Evolutionary conservation across 1,140 invertebrate genomes (phyloP), one percentile per base, ranked within the genome.

Genomic region (Bathynomus jamesi): DNA sequence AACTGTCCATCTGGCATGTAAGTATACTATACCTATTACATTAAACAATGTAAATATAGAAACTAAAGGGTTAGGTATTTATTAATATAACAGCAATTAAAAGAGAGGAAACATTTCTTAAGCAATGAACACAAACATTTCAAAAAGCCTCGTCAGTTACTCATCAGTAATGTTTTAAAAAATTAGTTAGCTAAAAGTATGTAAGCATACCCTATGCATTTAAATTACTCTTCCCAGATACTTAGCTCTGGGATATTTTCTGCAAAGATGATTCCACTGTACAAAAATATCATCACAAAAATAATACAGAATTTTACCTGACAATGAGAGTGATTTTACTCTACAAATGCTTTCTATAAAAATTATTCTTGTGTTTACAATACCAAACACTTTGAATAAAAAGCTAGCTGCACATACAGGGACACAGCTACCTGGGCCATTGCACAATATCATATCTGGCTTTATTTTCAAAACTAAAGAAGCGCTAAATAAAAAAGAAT

Each of bases 321-420:
- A 90, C 8, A 99, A 81, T 4, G 96, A 99, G 11, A 98, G 83
- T 25, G 87, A 89, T 79, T 91, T 87, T 0, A 97, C 94, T 78
- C 96, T 85, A 80, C 96, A 99, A 78, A 96, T 89, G 81, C 95
- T 98, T 84, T 99, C 96, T 63, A 98, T 85, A 83, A 94, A 99
- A 30, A 98, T 85, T 69, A 97, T 91, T 80, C 86, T 89, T 71
- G 86, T 88, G 72, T 90, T 84, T 28, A 84, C 0, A 91, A 79
- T 28, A 88, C 80, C 84, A 89, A 87, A 70, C 87, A 84, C 0
- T 89, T n/a, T 80, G 89, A 78, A 13, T 13, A 80, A 31, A 65
- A 85, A 89, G 21, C 87, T 88, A 64, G 89, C 85, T 11, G 91
- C 72, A 83, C 92, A 94, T 46, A 95, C 82, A 30, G 94, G 95